Evolutionary conservation across 2,113 vertebrate species (phyloP).

Genomic region (Bubo blakistoni): DNA sequence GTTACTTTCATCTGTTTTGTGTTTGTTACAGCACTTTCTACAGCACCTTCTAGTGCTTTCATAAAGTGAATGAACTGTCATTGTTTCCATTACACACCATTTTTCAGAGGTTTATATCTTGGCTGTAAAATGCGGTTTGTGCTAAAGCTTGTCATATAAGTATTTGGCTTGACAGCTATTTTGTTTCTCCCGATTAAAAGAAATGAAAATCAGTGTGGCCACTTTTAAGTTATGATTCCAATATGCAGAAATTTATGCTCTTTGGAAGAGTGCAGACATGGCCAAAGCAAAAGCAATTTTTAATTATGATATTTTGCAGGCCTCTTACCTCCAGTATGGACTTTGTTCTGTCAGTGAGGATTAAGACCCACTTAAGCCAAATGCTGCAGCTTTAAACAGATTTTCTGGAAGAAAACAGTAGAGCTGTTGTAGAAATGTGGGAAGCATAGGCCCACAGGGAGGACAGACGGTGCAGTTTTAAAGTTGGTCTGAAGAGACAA

Average conservation of each 20-base stretch:
- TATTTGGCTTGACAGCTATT: background rate
- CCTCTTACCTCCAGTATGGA: background rate
- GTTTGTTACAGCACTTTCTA: background rate
- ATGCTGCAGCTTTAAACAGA: background rate
- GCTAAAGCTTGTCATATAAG: background rate
- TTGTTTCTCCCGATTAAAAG: background rate
- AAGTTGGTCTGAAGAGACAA: background rate
- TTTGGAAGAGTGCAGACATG: background rate
- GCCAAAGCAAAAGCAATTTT: slow-evolving; percentile 3
- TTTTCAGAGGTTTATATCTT: slow-evolving; percentile 26
- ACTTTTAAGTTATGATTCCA: background rate
- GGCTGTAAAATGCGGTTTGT: background rate
- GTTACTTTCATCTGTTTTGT: background rate
- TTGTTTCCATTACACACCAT: slow-evolving; percentile 4
- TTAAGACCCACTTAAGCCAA: background rate
- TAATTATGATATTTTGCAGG: background rate
- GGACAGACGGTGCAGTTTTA: background rate
- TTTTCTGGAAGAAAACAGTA: background rate
- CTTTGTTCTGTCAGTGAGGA: background rate
- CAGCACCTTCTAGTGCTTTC: background rate
- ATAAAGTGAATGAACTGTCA: background rate
- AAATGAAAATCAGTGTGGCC: background rate
- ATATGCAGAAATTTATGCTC: background rate
- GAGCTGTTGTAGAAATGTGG: background rate
- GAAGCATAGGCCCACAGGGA: background rate